Evolutionary conservation across 2,113 vertebrate species (phyloP).

Genomic region (Pachypanchax playfairii): DNA sequence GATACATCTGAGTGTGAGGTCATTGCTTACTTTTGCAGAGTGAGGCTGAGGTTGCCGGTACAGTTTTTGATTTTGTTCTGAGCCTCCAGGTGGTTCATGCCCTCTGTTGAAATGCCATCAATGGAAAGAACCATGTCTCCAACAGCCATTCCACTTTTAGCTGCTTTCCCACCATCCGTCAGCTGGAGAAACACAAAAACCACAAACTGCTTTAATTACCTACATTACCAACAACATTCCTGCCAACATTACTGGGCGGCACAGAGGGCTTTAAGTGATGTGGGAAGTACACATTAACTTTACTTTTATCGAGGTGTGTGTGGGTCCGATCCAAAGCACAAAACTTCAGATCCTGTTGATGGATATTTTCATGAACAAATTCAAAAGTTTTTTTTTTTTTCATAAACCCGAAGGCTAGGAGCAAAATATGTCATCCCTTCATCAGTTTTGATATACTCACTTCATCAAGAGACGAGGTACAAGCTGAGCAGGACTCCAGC

Average conservation of each 20-base stretch:
- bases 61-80: slow-evolving; percentile 98
- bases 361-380: too few relatives aligned
- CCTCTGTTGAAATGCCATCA: slow-evolving; percentile 88
- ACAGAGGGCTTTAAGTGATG: slow-evolving; percentile 4
- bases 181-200: slow-evolving; percentile 80
- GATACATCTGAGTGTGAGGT: slow-evolving; percentile 15
- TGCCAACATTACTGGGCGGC: slow-evolving; percentile 1
- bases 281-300: neutral
- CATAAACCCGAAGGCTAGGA: too few relatives aligned
- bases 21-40: slow-evolving; percentile 89
- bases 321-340: slow-evolving; percentile 25
- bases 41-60: slow-evolving; percentile 89
- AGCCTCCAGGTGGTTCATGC: slow-evolving; percentile 97
- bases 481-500: too few relatives aligned
- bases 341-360: slow-evolving; percentile 12
- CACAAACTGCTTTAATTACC: slow-evolving; percentile 26
- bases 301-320: slow-evolving; percentile 46
- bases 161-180: slow-evolving; percentile 90
- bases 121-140: slow-evolving; percentile 94
- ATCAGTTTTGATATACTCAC: too few relatives aligned
- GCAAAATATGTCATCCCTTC: too few relatives aligned
- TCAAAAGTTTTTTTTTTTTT: too few relatives aligned
- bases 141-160: slow-evolving; percentile 85
- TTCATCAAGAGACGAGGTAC: too few relatives aligned
- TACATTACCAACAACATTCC: slow-evolving; percentile 5